Conservation (phyloP, 37 sponge, comb jelly and placozoan genomes). For the Oscarella lobularis region DNA sequence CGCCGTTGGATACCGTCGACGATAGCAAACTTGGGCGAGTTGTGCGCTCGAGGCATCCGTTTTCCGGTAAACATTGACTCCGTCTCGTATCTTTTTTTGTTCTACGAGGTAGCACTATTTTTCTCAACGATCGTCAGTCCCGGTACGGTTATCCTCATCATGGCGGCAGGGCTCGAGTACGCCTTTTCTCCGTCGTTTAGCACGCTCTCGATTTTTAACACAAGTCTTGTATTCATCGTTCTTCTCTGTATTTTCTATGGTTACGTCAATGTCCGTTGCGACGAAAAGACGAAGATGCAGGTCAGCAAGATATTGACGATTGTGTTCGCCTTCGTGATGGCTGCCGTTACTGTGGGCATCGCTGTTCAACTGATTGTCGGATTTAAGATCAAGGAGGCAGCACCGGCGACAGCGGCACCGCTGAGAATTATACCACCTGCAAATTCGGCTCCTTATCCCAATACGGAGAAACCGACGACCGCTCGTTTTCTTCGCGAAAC, state of each 20-base stretch:
- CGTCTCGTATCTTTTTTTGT: conserved; percentile 45
- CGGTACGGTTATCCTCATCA: conserved; percentile 59
- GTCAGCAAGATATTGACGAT: conserved; percentile 46
- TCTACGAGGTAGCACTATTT: conserved; percentile 58
- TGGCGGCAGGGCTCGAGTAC: conserved; percentile 42
- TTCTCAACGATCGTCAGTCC: conserved; percentile 65
- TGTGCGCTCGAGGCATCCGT: conserved; percentile 20
- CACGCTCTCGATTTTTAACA: not conserved
- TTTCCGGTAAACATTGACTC: conserved; percentile 46
- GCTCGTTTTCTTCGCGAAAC: too few relatives aligned
- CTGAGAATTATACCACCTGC: too few relatives aligned
- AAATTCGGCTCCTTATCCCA: too few relatives aligned
- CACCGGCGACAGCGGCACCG: too few relatives aligned
- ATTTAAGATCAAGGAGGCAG: too few relatives aligned
- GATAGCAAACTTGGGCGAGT: conserved; percentile 53
- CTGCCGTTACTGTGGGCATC: conserved; percentile 35
- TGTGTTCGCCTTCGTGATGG: conserved; percentile 54
- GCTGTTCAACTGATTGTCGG: not conserved
- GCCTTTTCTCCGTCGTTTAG: conserved; percentile 11
- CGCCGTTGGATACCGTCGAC: conserved; percentile 83
- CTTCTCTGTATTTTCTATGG: conserved; percentile 1
- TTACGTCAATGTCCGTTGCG: conserved; percentile 16
- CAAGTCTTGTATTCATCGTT: not conserved
- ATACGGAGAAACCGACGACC: not conserved
- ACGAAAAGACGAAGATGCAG: conserved; percentile 33